A percentile compares a stretch with the other conserved stretches of the same genome.
phyloP scores from a whole-genome alignment of 1,140 invertebrate species.

The Solenopsis fugax region DNA sequence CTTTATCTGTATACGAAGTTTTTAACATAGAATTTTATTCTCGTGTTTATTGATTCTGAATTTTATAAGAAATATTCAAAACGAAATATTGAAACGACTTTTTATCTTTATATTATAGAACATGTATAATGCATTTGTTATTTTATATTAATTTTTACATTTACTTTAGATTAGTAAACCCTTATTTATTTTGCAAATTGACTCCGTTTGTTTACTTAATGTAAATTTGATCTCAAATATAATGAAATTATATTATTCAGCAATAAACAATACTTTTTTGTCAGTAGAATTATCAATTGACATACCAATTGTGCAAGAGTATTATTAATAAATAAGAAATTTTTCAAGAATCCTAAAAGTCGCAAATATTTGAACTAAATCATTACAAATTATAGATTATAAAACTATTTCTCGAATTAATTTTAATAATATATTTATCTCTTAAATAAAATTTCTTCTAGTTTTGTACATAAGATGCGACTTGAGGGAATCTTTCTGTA shows the following conservation, averaged over 20 bases:
- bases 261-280: slow-evolving; percentile 21
- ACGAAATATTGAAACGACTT: not conserved
- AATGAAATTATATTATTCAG: slow-evolving; percentile 34
- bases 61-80: not conserved
- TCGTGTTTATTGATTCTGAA: not conserved
- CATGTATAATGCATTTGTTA: slow-evolving; percentile 31
- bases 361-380: slow-evolving; percentile 26
- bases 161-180: slow-evolving; percentile 28
- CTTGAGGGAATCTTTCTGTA: slow-evolving; percentile 25
- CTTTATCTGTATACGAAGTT: not conserved
- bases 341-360: slow-evolving; percentile 18
- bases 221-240: slow-evolving; percentile 46
- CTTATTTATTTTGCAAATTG: slow-evolving; percentile 45
- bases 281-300: slow-evolving; percentile 14
- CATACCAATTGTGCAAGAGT: slow-evolving; percentile 29
- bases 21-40: not conserved
- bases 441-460: not conserved
- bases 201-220: slow-evolving; percentile 31
- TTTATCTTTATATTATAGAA: slow-evolving; percentile 11
- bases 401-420: slow-evolving; percentile 1
- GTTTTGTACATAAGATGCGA: not conserved
- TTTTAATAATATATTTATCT: slow-evolving; percentile 21
- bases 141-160: not conserved
- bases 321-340: not conserved
- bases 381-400: not conserved